A percentile compares a stretch with the other conserved stretches of the same genome.
phyloP scores from a whole-genome alignment of 1,140 invertebrate species.

The Adoxophyes honmai region DNA sequence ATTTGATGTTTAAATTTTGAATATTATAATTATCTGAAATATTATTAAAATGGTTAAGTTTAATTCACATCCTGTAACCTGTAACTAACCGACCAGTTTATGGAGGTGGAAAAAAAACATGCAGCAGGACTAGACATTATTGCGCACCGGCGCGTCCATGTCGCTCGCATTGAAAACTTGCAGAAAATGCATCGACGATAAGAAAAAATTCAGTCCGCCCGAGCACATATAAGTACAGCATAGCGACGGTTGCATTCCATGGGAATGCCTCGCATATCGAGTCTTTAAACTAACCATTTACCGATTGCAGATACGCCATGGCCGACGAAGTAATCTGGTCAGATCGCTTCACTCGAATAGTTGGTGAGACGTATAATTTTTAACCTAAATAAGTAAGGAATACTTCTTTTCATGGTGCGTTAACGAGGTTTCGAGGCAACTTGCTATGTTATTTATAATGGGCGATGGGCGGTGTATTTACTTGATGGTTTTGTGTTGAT shows the following conservation, averaged over 20 bases:
- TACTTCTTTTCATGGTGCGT: slow-evolving; percentile 55
- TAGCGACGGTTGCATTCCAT: slow-evolving; percentile 67
- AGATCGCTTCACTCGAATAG: slow-evolving; percentile 65
- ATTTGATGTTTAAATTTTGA: too few relatives aligned
- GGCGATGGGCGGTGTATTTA: not conserved
- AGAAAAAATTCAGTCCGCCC: slow-evolving; percentile 72
- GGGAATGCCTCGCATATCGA: slow-evolving; percentile 68
- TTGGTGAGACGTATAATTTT: slow-evolving; percentile 63
- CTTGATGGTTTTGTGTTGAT: too few relatives aligned
- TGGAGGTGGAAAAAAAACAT: slow-evolving; percentile 14
- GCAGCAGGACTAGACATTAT: slow-evolving; percentile 31
- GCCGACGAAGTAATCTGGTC: slow-evolving; percentile 66
- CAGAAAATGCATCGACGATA: slow-evolving; percentile 74
- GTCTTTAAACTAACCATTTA: slow-evolving; percentile 73
- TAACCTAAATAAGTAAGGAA: slow-evolving; percentile 71
- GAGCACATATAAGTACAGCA: slow-evolving; percentile 65
- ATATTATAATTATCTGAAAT: too few relatives aligned
- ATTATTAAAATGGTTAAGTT: not conserved
- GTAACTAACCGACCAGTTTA: not conserved
- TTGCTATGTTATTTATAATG: slow-evolving; percentile 14
- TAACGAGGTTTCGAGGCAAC: slow-evolving; percentile 40
- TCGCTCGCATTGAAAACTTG: slow-evolving; percentile 66
- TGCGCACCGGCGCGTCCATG: slow-evolving; percentile 34
- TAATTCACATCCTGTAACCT: not conserved
- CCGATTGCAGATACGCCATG: slow-evolving; percentile 74